phyloP scores from a whole-genome alignment of 2,113 vertebrate genomes.

The Canis aureus region DNA sequence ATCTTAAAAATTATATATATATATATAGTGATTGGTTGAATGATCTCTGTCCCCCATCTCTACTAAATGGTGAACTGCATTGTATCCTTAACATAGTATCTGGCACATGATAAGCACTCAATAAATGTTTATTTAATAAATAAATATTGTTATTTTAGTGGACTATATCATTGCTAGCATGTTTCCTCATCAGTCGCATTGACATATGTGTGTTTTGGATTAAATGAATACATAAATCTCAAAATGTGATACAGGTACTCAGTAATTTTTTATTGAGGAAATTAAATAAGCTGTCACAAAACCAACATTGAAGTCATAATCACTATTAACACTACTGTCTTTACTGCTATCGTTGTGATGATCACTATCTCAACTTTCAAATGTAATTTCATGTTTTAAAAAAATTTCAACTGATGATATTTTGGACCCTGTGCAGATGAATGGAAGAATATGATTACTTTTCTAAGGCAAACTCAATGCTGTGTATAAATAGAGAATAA shows the following conservation, averaged over 20 bases:
- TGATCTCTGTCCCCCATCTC: background rate
- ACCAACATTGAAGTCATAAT: background rate
- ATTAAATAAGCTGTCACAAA: background rate
- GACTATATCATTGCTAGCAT: background rate
- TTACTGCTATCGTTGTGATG: background rate
- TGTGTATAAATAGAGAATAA: background rate
- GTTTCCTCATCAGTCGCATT: background rate
- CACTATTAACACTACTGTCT: background rate
- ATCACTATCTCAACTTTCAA: background rate
- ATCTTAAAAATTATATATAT: background rate
- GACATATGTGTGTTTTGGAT: background rate
- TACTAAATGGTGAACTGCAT: background rate
- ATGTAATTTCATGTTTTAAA: background rate
- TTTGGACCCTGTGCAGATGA: background rate
- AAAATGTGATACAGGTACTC: background rate
- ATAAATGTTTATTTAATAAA: background rate
- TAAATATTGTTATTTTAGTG: conserved; percentile 21
- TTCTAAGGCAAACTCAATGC: background rate
- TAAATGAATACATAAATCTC: background rate
- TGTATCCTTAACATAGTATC: background rate
- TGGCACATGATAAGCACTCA: background rate
- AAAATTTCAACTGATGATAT: background rate
- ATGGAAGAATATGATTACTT: background rate
- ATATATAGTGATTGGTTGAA: background rate
- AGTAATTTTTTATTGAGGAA: conserved; percentile 13